phyloP scores from a whole-genome alignment of 2,113 vertebrate species.

The Malurus melanocephalus region DNA sequence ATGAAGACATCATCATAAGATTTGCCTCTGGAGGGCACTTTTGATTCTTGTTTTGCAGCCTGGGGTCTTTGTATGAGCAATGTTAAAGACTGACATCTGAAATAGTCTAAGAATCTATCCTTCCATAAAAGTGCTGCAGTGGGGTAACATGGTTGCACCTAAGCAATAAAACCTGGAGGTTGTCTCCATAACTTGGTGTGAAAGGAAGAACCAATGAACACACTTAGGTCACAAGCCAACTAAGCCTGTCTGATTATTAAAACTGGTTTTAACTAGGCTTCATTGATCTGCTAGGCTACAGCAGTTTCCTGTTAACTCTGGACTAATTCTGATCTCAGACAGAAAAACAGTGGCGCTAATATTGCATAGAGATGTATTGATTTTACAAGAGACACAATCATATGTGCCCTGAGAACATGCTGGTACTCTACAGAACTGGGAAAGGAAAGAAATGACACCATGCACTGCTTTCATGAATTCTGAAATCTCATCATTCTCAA shows the following conservation, averaged over 20 bases:
- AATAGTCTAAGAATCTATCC: background rate
- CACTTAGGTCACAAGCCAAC: background rate
- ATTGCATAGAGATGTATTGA: background rate
- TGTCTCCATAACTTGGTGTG: background rate
- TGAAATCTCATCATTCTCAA: background rate
- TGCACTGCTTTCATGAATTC: background rate
- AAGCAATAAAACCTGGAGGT: background rate
- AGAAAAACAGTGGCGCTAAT: background rate
- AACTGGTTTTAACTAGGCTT: background rate
- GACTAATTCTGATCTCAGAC: background rate
- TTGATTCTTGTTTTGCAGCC: background rate
- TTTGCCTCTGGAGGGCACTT: conserved; percentile 29
- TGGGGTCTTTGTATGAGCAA: background rate
- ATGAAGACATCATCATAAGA: background rate
- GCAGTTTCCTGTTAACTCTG: background rate
- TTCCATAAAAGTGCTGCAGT: background rate
- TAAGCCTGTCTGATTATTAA: background rate
- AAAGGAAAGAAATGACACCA: conserved; percentile 35
- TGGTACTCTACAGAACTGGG: background rate
- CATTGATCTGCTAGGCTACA: background rate
- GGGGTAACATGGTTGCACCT: background rate
- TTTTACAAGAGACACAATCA: background rate
- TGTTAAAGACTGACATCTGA: background rate
- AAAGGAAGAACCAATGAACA: background rate
- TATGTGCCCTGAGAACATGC: background rate